These are phyloP conservation scores for Phortica okadai DNA, from an alignment of 2,888 invertebrate species.

Conservation along the genomic window DNA sequence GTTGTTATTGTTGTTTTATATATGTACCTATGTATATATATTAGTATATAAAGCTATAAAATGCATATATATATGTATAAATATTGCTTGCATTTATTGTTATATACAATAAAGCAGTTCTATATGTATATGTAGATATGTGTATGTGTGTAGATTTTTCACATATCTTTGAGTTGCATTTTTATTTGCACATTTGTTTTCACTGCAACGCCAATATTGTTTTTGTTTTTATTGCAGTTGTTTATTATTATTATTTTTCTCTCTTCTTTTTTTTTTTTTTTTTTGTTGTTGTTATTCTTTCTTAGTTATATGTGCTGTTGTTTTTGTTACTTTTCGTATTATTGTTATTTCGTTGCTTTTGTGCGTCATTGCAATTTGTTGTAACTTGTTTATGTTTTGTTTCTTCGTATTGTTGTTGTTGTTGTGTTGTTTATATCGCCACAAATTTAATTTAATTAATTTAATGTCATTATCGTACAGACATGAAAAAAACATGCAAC, in stretches of 20 bases:
- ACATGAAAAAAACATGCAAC: not conserved
- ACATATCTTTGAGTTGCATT: conserved; percentile 9
- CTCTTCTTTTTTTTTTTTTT: conserved; percentile 32
- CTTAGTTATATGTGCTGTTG: not conserved
- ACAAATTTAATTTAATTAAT: conserved; percentile 35
- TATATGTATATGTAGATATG: not conserved
- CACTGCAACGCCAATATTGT: not conserved
- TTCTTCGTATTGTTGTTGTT: conserved; percentile 4
- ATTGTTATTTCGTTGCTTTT: conserved; percentile 32
- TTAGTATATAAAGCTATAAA: not conserved
- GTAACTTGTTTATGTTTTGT: conserved; percentile 4
- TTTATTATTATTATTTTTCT: conserved; percentile 6
- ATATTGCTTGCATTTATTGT: conserved; percentile 38
- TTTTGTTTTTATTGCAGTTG: not conserved
- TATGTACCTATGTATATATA: not conserved
- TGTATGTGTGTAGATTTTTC: not conserved
- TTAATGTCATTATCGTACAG: conserved; percentile 27
- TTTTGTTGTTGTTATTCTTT: conserved; percentile 6
- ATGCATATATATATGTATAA: conserved; percentile 20
- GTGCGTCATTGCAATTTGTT: conserved; percentile 29
- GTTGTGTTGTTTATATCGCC: not conserved
- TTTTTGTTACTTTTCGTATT: conserved; percentile 9
- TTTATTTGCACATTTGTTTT: conserved; percentile 24
- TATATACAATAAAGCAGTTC: conserved; percentile 22
- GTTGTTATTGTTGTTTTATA: conserved; percentile 44